These are phyloP conservation scores for Drosophila seclusa DNA, from an alignment of 2,888 invertebrate species.

Conservation along the genomic window DNA sequence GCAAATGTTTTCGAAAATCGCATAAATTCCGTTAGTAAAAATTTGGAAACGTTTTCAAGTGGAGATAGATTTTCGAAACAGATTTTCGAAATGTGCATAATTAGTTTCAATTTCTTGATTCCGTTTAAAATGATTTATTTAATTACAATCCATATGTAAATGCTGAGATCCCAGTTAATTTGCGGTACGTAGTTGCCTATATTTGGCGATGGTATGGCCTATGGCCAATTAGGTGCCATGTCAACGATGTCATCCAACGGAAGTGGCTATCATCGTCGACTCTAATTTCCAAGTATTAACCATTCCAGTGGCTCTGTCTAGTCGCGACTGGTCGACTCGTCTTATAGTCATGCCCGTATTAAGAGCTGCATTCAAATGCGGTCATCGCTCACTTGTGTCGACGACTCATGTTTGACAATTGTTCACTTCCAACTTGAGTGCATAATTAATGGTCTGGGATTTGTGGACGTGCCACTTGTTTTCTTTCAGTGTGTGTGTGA, in stretches of 20 bases:
- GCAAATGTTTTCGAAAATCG: neutral
- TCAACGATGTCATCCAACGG: constrained; percentile 34
- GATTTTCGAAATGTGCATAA: neutral
- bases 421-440: constrained; percentile 45
- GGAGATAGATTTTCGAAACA: neutral
- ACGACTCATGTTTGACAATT: constrained; percentile 56
- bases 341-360: constrained; percentile 33
- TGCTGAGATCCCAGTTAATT: constrained; percentile 6
- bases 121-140: neutral
- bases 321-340: neutral
- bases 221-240: constrained; percentile 45
- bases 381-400: constrained; percentile 48
- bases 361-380: constrained; percentile 51
- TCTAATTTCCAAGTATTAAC: constrained; percentile 2
- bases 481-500: constrained; percentile 36
- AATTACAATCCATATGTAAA: neutral
- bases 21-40: neutral
- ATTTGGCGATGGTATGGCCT: neutral
- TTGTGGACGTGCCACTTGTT: constrained; percentile 5
- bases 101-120: neutral
- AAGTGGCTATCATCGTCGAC: constrained; percentile 33
- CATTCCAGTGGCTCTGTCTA: constrained; percentile 1
- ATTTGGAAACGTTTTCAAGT: neutral
- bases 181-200: neutral
- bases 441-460: constrained; percentile 39